Evolutionary conservation across 2,797 vertebrate genomes (phyloP), one percentile per base, ranked within the genome.

Genomic region (Echeneis naucrates): DNA sequence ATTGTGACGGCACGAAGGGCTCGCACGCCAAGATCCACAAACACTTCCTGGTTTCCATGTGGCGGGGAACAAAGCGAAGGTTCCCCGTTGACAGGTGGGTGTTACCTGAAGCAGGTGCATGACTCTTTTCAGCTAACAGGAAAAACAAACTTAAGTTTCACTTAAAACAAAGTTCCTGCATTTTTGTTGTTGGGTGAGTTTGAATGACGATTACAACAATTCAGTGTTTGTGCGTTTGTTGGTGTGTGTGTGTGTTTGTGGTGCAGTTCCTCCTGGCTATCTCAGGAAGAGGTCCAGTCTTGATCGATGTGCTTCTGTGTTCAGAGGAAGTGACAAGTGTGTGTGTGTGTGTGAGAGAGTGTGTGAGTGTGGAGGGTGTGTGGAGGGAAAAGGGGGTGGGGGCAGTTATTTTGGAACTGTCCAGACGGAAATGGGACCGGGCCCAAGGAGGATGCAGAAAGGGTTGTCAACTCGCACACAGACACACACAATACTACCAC

Each of bases 361-460:
- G 67, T 65, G 73, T 81, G 75, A 72, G 74, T 75, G 70, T 67
- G 79, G 35, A 50, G 57, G 37, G 33, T 72, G 80, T 83, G 74
- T 59, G 71, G 92, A 95, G 94, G 94, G 87, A 92, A 76, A 78
- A 16, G 32, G 32, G 32, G 8, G 32, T 33, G 79, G 82, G 78
- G 76, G 92, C 83, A 88, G 95, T 94, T 97, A 96, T 98, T 97
- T 94, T 96, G 94, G 95, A 95, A 95, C 92, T 76, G 89, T 82
- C 88, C 90, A 84, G 92, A 89, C 92, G 96, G 96, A 97, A 97
- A 96, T 90, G 93, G 95, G 95, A 94, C 93, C 88, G 64, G 89
- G 92, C 85, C 85, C 93, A 95, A 93, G 94, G 94, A 96, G 96
- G 95, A 95, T 92, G 91, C 94, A 94, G 96, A 96, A 94, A 96